A percentile compares a stretch with the other conserved stretches of the same genome.
These are phyloP conservation scores for Corythaixoides concolor DNA, from an alignment of 2,113 vertebrate genomes.

Conservation along the genomic window DNA sequence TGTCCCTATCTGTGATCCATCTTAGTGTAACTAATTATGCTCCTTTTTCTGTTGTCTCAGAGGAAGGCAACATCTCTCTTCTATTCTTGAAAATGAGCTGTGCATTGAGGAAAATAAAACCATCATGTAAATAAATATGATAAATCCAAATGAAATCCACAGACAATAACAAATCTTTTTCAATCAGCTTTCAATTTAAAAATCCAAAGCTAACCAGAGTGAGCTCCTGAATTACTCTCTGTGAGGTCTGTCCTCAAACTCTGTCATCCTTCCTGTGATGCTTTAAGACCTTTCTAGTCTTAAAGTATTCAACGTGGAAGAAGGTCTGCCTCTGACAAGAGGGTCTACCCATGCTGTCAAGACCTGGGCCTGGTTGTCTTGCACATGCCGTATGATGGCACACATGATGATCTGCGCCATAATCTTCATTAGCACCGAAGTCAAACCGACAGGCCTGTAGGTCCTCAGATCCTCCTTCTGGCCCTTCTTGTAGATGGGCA, in stretches of 20 bases:
- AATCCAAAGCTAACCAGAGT: too few relatives aligned
- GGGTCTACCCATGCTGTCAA: background rate
- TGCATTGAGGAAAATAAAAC: background rate
- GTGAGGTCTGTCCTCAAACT: too few relatives aligned
- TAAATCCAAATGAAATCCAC: background rate
- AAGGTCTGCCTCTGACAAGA: too few relatives aligned
- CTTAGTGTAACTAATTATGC: background rate
- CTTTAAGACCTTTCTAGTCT: too few relatives aligned
- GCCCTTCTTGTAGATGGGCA: background rate
- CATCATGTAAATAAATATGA: background rate
- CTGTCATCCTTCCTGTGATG: too few relatives aligned
- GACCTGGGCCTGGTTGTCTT: background rate
- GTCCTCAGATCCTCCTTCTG: background rate
- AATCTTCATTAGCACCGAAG: background rate
- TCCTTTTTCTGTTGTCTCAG: background rate
- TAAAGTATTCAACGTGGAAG: too few relatives aligned
- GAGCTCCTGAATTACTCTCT: too few relatives aligned
- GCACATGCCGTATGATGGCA: background rate
- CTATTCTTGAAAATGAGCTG: background rate
- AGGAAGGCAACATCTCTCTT: background rate
- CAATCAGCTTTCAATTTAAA: too few relatives aligned
- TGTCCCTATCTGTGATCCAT: background rate
- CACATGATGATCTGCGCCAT: background rate
- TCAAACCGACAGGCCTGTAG: background rate
- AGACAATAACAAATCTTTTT: background rate